Base-by-base conservation (phyloP, 2,888 invertebrate species). In the Perizoma flavofasciatum region DNA sequence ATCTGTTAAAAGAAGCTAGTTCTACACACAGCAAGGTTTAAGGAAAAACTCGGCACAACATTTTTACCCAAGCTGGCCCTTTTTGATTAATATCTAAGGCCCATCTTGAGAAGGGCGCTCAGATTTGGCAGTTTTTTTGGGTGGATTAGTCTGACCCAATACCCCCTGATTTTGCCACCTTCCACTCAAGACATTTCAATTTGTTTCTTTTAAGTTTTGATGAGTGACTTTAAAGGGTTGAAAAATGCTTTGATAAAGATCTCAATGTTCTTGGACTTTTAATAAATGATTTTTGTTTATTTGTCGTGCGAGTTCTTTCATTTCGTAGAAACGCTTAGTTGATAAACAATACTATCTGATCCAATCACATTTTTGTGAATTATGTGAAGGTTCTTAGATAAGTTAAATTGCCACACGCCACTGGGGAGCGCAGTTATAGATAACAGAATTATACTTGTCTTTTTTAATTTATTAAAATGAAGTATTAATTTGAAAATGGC, bases 71-170 rank as follows among this genome's bases (percentile, higher is more conserved):
- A 41, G 44, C 40, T 45, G 41, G 35, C 59, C 57, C 50, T 59
- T 61, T 47, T 40, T 53, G 49, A 57, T 56, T 61, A 55, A 58
- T 65, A 61, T 65, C 60, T 49, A 35, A 47, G 56, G 33, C 39
- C 53, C 40, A 51, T 50, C 57, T 66, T 60, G 55, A 54, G 61
- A 55, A 58, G 50, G 59, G 52, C 49, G 52, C 52, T 7, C 47
- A 39, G 60, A 53, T 63, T 65, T 58, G 56, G 55, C 63, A 58
- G 64, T 56, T 65, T 63, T 56, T 63, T 67, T 59, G 53, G 41
- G 40, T 37, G 64, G 68, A 68, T 66, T 64, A 64, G 46, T 46
- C 53, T 57, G 56, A 59, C 62, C 59, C 55, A 49, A 34, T 52
- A 54, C 52, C 49, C n/a, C 53, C 57, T 52, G 60, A 54, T 56